Evolutionary conservation across 2,113 vertebrate species (phyloP), one percentile per base, ranked within the genome.

Genomic region (Micronycteris hirsuta): DNA sequence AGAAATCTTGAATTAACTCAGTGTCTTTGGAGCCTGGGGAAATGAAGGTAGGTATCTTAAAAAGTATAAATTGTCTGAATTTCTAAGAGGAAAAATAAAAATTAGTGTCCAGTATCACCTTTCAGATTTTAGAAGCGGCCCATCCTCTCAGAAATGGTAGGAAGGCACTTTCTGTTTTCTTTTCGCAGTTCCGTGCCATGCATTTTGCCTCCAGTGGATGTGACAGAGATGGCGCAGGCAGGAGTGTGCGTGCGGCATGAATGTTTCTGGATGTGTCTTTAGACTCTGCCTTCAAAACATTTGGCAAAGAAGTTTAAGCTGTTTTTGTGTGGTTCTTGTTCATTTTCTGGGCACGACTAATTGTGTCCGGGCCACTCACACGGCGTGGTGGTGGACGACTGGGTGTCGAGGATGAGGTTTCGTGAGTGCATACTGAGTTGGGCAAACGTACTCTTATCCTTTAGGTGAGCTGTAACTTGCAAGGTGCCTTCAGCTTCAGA

Each of bases 361-460:
- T 49, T 36, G 22, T 56, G 11, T 47, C 33, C 4, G 8, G 6
- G 10, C 0, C 5, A 20, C 4, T 26, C 31, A 15, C 5, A 0
- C 54, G 1, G 14, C 19, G 31, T 58, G 33, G 15, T 12, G 11
- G 3, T 7, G 33, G 71, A 43, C 41, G 19, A 0, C 17, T 31
- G 13, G 10, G 10, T 38, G n/a, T 26, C 71, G 4, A 6, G 7
- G 12, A 26, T 4, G 6, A 38, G 52, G n/a, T 67, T 47, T 41
- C 3, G 3, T 67, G 76, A 31, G 71, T 24, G 0, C 3, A 0
- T 20, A 15, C 19, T 20, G 17, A 13, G 22, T 28, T 33, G 11
- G 33, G 12, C 31, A 80, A 13, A 89, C 1, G 45, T 1, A 3
- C 2, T 45, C 28, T 45, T 38, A 2, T 0, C 9, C 36, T 3